Evolutionary conservation across 2,888 invertebrate genomes (phyloP), one percentile per base, ranked within the genome.

Genomic region (Caenorhabditis parvicauda): DNA sequence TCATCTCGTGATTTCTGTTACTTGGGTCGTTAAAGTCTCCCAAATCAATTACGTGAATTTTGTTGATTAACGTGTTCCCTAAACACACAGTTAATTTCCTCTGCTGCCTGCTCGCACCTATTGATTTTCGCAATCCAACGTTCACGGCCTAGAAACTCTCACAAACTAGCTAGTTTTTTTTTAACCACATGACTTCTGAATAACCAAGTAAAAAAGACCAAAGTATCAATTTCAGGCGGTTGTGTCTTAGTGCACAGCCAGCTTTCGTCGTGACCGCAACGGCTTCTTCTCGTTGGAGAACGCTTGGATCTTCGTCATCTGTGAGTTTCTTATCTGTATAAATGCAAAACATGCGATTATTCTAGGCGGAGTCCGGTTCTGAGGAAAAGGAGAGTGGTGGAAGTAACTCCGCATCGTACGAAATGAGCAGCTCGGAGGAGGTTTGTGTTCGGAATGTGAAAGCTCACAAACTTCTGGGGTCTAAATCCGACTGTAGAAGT

Each of bases 221-320:
- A 5, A n/a, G 17, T 35, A 43, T 37, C 21, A 12, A 19, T 58
- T 63, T 52, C 50, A 63, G 63, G 62, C 62, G 53, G 62, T 62
- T 62, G 62, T 62, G 62, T 62, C 62, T 43, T 27, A 24, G 62
- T 58, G 54, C 58, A 53, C 62, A 55, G 54, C 46, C 47, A 62
- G 25, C 42, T 41, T 54, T 52, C 58, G 58, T 58, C 28, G 57
- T 58, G 62, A 62, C 47, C 64, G 66, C 69, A 49, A 69, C 69
- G 69, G 69, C 69, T 59, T 65, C 69, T 59, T 65, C 66, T 61
- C 62, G 65, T 48, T 69, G 69, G 69, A 60, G 64, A 49, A 58
- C 64, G 55, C 55, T 63, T 39, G 60, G 54, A n/a, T n/a, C n/a
- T 54, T 55, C 61, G 38, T 63, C 65, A 35, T 60, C 68, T 56